These are phyloP conservation scores for Prochilodus magdalenae DNA, from an alignment of 2,113 vertebrate genomes.

Conservation along the genomic window DNA sequence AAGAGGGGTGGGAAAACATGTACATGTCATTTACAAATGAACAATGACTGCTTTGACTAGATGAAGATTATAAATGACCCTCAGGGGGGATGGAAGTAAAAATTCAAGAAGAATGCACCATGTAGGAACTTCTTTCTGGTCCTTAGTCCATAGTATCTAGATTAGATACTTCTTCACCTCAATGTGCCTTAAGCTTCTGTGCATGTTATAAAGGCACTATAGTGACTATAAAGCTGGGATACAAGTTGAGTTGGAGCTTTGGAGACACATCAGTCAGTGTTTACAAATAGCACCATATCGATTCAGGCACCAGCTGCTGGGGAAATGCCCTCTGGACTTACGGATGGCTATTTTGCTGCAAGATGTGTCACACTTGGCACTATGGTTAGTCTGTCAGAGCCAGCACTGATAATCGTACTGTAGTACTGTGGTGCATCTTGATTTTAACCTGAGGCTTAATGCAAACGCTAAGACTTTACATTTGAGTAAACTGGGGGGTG, in stretches of 20 bases:
- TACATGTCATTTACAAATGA: no score
- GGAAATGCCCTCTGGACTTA: not conserved
- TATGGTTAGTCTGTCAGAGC: not conserved
- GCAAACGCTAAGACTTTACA: no score
- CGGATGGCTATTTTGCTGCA: not conserved
- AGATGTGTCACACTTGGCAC: not conserved
- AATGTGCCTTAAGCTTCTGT: not conserved
- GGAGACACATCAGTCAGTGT: not conserved
- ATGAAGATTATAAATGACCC: no score
- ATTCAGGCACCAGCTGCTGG: constrained; percentile 2
- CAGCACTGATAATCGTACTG: not conserved
- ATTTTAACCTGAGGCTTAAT: not conserved
- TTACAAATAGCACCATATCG: constrained; percentile 19
- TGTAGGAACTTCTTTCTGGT: no score
- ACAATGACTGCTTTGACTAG: no score
- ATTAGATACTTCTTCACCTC: not conserved
- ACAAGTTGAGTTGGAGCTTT: not conserved
- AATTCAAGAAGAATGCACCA: no score
- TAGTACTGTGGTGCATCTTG: not conserved
- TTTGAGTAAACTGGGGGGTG: no score
- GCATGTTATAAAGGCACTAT: not conserved
- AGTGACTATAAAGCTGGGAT: not conserved
- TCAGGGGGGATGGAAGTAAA: no score
- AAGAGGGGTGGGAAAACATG: no score
- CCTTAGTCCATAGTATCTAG: no score